phyloP scores from a whole-genome alignment of 2,797 vertebrate genomes.

The Epinephelus awoara region DNA sequence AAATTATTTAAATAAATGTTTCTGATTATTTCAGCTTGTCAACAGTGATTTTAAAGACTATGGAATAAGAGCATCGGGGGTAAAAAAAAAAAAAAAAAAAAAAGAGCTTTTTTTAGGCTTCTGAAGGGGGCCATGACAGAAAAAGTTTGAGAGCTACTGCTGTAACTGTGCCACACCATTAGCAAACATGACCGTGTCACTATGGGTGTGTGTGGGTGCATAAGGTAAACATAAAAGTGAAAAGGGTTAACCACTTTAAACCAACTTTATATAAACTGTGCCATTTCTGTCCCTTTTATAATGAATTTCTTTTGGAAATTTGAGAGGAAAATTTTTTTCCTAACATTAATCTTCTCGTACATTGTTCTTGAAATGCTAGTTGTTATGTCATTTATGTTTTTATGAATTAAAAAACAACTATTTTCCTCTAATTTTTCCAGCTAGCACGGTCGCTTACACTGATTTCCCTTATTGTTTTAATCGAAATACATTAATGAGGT shows the following conservation, averaged over 20 bases:
- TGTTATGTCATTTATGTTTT: neutral
- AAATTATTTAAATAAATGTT: neutral
- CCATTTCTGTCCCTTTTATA: neutral
- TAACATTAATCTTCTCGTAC: neutral
- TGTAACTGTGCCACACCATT: constrained; percentile 29
- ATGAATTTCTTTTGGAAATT: neutral
- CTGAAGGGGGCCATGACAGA: neutral
- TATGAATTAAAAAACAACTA: neutral
- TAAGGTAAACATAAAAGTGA: neutral
- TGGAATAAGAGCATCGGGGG: too few species aligned
- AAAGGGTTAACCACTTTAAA: neutral
- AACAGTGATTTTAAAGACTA: too few species aligned
- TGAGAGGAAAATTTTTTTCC: neutral
- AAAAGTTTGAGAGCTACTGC: too few species aligned
- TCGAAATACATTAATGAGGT: constrained; percentile 17
- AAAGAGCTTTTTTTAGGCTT: too few species aligned
- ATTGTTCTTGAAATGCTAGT: neutral
- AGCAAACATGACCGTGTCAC: constrained; percentile 25
- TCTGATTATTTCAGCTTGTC: too few species aligned
- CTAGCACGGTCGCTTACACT: neutral
- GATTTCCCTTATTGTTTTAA: neutral
- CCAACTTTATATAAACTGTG: neutral
- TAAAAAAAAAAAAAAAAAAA: too few species aligned
- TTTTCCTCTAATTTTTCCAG: neutral
- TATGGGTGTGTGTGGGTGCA: constrained; percentile 3